phyloP scores from a whole-genome alignment of 2,797 vertebrate genomes.

The Pangasius sanitwongsei region DNA sequence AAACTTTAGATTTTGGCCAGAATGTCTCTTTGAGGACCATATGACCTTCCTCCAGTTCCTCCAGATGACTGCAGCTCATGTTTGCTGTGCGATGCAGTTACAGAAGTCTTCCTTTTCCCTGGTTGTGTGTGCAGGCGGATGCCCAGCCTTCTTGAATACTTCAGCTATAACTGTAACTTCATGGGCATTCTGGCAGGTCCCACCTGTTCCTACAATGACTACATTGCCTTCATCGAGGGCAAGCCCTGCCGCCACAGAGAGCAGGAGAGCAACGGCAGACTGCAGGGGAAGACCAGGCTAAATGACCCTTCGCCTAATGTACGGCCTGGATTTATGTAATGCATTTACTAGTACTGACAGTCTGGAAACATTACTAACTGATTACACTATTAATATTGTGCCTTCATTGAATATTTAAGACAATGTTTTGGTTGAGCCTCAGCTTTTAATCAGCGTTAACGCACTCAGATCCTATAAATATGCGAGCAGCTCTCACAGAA shows the following conservation, averaged over 20 bases:
- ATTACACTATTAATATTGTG: background rate
- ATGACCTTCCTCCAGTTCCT: background rate
- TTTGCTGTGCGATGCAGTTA: background rate
- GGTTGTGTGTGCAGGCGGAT: constrained; percentile 80
- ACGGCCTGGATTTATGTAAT: constrained; percentile 59
- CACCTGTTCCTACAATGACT: constrained; percentile 93
- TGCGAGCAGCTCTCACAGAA: background rate
- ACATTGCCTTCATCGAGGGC: constrained; percentile 93
- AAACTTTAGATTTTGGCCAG: background rate
- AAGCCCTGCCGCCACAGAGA: constrained; percentile 77
- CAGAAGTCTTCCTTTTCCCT: background rate
- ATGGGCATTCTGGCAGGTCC: constrained; percentile 94
- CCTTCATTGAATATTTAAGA: constrained; percentile 25
- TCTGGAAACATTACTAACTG: background rate
- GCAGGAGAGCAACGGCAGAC: constrained; percentile 74
- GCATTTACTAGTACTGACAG: background rate
- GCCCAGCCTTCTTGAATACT: constrained; percentile 91
- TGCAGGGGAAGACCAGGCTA: constrained; percentile 72
- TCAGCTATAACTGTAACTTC: constrained; percentile 97
- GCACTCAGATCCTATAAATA: background rate
- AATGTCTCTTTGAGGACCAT: background rate
- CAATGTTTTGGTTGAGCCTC: background rate
- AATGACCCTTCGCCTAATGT: constrained; percentile 88
- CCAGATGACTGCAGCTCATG: background rate
- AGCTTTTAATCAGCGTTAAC: constrained; percentile 21